These are phyloP conservation scores for Baronia brevicornis DNA, from an alignment of 2,888 invertebrate genomes.

Conservation along the genomic window DNA sequence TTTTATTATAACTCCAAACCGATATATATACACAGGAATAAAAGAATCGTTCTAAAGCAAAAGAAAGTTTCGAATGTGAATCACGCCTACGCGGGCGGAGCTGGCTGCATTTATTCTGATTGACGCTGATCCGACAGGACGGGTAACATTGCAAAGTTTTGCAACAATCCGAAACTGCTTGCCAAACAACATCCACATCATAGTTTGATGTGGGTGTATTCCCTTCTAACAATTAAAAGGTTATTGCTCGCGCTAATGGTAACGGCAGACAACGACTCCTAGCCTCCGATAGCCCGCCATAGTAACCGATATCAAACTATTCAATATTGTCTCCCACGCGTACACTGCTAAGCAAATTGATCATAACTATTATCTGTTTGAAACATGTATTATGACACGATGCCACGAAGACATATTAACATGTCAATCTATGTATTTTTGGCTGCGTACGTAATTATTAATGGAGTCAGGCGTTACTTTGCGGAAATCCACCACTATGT, in stretches of 20 bases:
- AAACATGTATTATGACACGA: too few relatives aligned
- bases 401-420: too few relatives aligned
- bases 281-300: slow-evolving; percentile 20
- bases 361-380: slow-evolving; percentile 35
- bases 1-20: too few relatives aligned
- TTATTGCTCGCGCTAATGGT: slow-evolving; percentile 44
- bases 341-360: slow-evolving; percentile 31
- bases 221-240: slow-evolving; percentile 50
- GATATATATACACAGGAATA: slow-evolving; percentile 6
- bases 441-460: too few relatives aligned
- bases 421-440: too few relatives aligned
- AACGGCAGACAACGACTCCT: too few relatives aligned
- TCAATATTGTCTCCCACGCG: slow-evolving; percentile 43
- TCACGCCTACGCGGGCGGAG: slow-evolving; percentile 14
- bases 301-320: slow-evolving; percentile 25
- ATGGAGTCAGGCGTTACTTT: too few relatives aligned
- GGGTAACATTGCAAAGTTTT: slow-evolving; percentile 12
- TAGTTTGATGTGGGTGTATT: slow-evolving; percentile 35
- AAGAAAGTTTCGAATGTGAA: slow-evolving; percentile 8
- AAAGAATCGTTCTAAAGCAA: slow-evolving; percentile 6
- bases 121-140: slow-evolving; percentile 11
- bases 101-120: slow-evolving; percentile 11
- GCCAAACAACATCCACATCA: slow-evolving; percentile 12
- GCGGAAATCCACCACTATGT: too few relatives aligned
- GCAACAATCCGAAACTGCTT: slow-evolving; percentile 12